Conservation (phyloP, 23 tunicate genomes). For the Aplidium turbinatum region DNA sequence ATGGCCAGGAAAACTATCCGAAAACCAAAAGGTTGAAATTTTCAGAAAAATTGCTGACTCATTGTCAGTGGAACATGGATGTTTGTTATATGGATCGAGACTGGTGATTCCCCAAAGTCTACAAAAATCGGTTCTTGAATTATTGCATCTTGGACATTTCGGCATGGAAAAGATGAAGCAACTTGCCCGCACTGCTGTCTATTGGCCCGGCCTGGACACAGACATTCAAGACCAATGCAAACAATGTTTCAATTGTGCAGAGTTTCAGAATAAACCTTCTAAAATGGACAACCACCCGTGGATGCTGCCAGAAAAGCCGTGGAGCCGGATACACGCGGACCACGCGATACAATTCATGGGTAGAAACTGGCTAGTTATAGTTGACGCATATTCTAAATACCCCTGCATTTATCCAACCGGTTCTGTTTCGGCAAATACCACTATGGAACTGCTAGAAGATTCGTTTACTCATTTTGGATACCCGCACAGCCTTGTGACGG, state of each 20-base stretch:
- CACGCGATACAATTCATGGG: conserved; percentile 37
- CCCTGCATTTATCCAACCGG: conserved; percentile 21
- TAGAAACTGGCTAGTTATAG: conserved; percentile 23
- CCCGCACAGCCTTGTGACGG: conserved; percentile 3
- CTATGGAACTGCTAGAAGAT: conserved; percentile 1
- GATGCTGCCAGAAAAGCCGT: conserved; percentile 50
- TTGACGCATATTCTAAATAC: conserved; percentile 17
- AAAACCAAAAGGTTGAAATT: background rate
- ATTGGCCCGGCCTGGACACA: conserved; percentile 31
- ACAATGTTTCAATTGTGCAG: conserved; percentile 20
- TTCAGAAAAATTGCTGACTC: background rate
- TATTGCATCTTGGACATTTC: no score
- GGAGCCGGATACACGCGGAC: conserved; percentile 31
- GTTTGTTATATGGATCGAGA: conserved; percentile 20
- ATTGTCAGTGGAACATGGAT: conserved; percentile 35
- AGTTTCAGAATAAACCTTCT: conserved; percentile 21
- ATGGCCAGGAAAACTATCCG: conserved; percentile 22
- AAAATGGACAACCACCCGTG: conserved; percentile 20
- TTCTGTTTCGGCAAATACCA: background rate
- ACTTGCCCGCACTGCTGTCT: conserved; percentile 41
- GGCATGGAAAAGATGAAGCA: conserved; percentile 37
- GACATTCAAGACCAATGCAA: conserved; percentile 12
- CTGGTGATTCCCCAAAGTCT: conserved; percentile 16
- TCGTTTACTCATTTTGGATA: conserved; percentile 11
- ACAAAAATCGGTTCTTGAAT: no score